Evolutionary conservation across 1,140 invertebrate genomes (phyloP).

Genomic region (Maniola jurtina): DNA sequence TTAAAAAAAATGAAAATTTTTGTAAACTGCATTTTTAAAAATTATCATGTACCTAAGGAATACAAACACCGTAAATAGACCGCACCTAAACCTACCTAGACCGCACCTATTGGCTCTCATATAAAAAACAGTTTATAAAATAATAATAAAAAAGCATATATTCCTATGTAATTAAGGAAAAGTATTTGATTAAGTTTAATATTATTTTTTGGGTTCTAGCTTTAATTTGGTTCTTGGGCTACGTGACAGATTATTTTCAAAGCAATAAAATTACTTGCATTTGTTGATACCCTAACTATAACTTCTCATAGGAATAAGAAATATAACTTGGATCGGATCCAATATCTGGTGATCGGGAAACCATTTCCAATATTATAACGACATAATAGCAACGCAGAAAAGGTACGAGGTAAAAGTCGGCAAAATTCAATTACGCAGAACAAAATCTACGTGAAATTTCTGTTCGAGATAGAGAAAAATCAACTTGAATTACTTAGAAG

Average conservation of each 20-base stretch:
- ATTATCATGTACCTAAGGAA: no score
- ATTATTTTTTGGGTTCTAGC: no score
- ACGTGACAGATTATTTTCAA: neutral
- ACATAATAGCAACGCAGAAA: neutral
- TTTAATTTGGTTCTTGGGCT: no score
- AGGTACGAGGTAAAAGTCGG: neutral
- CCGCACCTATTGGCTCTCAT: no score
- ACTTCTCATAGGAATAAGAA: neutral
- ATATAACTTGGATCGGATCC: conserved; percentile 4
- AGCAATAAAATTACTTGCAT: conserved; percentile 1
- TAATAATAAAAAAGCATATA: no score
- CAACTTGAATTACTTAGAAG: neutral
- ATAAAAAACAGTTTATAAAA: no score
- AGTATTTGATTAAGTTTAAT: no score
- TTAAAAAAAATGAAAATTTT: no score
- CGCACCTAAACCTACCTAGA: no score
- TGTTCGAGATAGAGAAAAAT: neutral
- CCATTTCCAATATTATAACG: conserved; percentile 11
- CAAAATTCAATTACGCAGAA: neutral
- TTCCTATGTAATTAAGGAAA: no score
- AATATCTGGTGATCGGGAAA: conserved; percentile 9
- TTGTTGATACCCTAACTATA: neutral
- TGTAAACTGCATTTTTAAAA: no score
- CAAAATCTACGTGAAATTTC: neutral
- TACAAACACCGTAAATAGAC: no score